phyloP scores from a whole-genome alignment of 1,140 invertebrate genomes.

The Thaumatotibia leucotreta region DNA sequence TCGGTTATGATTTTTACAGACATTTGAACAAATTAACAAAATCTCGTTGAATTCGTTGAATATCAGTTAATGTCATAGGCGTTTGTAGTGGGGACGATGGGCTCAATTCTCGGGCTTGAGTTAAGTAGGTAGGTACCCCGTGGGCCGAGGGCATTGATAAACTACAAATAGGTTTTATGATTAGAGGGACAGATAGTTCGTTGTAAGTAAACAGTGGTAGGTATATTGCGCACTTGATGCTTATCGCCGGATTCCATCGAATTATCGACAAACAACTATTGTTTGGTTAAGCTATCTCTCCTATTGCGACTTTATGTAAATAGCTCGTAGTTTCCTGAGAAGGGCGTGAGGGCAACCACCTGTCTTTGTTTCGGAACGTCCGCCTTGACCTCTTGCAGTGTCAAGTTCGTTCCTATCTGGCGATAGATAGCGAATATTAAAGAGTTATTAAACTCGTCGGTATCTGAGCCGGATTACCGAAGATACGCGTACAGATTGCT shows the following conservation, averaged over 20 bases:
- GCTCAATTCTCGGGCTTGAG: no score
- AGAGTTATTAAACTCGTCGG: neutral
- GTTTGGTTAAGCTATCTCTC: neutral
- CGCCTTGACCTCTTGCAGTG: neutral
- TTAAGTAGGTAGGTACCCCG: no score
- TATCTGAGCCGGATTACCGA: neutral
- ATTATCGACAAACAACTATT: neutral
- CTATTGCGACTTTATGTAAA: neutral
- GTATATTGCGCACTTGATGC: neutral
- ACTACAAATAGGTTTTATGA: no score
- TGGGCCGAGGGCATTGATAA: no score
- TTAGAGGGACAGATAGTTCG: no score
- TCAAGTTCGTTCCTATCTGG: neutral
- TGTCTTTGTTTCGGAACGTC: neutral
- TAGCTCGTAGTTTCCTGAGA: neutral
- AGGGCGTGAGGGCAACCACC: neutral
- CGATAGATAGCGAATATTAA: neutral
- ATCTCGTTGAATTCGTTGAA: no score
- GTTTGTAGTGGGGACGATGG: no score
- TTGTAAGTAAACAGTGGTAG: no score
- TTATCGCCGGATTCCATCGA: neutral
- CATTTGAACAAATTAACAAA: no score
- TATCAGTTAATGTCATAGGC: no score
- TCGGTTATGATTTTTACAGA: no score
- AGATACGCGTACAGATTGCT: neutral